Conservation (phyloP, 2,888 invertebrate genomes). For the Drosophila falleni region DNA sequence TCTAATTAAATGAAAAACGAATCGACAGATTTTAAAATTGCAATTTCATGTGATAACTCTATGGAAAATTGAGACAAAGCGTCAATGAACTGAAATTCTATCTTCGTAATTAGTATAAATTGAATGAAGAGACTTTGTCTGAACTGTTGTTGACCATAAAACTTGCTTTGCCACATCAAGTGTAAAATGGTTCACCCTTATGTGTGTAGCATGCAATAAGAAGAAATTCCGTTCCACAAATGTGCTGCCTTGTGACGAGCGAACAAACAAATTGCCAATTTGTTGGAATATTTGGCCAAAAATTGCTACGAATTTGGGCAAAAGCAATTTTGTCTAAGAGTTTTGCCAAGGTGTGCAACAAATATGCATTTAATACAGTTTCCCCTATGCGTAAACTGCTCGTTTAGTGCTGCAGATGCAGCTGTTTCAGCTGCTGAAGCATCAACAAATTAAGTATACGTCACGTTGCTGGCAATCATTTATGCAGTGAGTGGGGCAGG, state of each 20-base stretch:
- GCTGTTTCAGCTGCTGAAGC: slow-evolving; percentile 39
- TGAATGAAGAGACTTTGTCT: slow-evolving; percentile 1
- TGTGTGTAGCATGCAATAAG: slow-evolving; percentile 49
- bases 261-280: slow-evolving; percentile 74
- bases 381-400: slow-evolving; percentile 26
- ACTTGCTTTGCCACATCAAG: slow-evolving; percentile 26
- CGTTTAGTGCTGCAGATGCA: slow-evolving; percentile 14
- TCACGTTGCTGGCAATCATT: slow-evolving; percentile 62
- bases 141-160: slow-evolving; percentile 29
- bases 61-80: slow-evolving; percentile 1
- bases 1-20: slow-evolving; percentile 29
- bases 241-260: slow-evolving; percentile 10
- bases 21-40: not conserved
- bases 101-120: slow-evolving; percentile 43
- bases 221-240: slow-evolving; percentile 43
- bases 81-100: slow-evolving; percentile 34
- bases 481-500: slow-evolving; percentile 26
- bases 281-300: slow-evolving; percentile 36
- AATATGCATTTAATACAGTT: slow-evolving; percentile 73
- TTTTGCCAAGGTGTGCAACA: slow-evolving; percentile 59
- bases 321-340: slow-evolving; percentile 52
- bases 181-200: slow-evolving; percentile 58
- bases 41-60: not conserved
- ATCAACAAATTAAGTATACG: slow-evolving; percentile 77
- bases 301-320: slow-evolving; percentile 37